These are phyloP conservation scores for Lottia gigantea DNA, from an alignment of 2,888 invertebrate species.

Conservation along the genomic window DNA sequence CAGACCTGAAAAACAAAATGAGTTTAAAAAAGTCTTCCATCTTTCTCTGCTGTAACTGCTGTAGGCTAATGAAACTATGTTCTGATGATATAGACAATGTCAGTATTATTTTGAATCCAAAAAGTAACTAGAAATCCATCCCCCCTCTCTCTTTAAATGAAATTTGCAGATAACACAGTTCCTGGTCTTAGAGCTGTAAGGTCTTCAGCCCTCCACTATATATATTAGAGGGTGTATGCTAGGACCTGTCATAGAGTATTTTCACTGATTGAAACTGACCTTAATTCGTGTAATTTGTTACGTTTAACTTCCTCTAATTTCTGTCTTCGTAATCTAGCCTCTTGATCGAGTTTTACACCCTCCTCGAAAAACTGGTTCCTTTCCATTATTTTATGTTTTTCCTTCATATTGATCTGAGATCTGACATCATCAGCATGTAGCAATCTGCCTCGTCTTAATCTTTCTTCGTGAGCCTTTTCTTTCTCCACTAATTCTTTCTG, in stretches of 20 bases:
- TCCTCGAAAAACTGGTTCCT: conserved; percentile 68
- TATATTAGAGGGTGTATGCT: no score
- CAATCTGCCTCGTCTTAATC: conserved; percentile 44
- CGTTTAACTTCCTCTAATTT: conserved; percentile 67
- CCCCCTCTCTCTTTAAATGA: no score
- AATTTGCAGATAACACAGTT: no score
- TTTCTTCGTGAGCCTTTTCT: conserved; percentile 61
- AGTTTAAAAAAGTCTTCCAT: no score
- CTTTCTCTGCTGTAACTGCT: no score
- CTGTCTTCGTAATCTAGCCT: conserved; percentile 59
- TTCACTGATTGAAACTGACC: conserved; percentile 44
- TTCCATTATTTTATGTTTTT: conserved; percentile 61
- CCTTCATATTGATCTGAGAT: conserved; percentile 66
- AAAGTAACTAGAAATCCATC: no score
- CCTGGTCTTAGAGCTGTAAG: no score
- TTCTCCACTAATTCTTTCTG: conserved; percentile 68
- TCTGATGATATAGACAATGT: no score
- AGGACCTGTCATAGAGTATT: no score
- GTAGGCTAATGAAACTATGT: no score
- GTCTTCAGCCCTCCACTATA: no score
- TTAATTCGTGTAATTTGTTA: conserved; percentile 66
- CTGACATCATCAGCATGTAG: conserved; percentile 63
- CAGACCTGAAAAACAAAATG: conserved; percentile 52
- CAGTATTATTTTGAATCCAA: no score
- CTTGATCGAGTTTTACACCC: conserved; percentile 66